Base-by-base conservation (phyloP, 2,797 vertebrate species). In the Ctenopoma multispine region DNA sequence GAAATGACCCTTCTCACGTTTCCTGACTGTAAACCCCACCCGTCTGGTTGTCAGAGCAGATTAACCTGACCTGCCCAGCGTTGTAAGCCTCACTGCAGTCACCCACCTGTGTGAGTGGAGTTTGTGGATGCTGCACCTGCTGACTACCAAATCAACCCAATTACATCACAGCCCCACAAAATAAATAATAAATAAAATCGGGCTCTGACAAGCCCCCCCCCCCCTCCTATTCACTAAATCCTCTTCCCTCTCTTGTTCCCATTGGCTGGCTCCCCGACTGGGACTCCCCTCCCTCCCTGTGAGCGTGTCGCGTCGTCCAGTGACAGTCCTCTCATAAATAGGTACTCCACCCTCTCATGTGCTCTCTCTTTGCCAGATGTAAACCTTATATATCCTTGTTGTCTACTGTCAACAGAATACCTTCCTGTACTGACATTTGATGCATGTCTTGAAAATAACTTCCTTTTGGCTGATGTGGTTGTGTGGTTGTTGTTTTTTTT, bases 261-360 rank as follows among this genome's bases (percentile, higher is more conserved):
- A 24, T 92, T 94, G 92, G 84, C 74, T 75, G 89, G 88, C 86
- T 82, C 86, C 80, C 85, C 71, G 88, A 63, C 82, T 84, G 87
- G 91, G 82, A 89, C 83, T 24, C 63, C 77, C 80, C 79, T 80
- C 81, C 76, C 70, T 63, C 81, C 81, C 74, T 77, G 86, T 90
- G 80, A 93, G 92, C 91, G 91, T 86, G 81, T 90, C 80, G 87
- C 81, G 80, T 82, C 91, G 84, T 90, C 94, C 93, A 84, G 89
- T 87, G 93, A 82, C 80, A 93, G 87, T 86, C 72, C 89, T 86
- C 90, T 88, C 87, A 81, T 94, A 86, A 94, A 95, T 96, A 96
- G 95, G 95, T 96, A 96, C 84, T 85, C 59, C 38, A 55, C 44
- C 63, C 63, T 78, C 54, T 65, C 66, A 13, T 56, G 53, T 70